These are phyloP conservation scores for Oxycera nigricornis DNA, from an alignment of 2,888 invertebrate genomes.

Conservation along the genomic window DNA sequence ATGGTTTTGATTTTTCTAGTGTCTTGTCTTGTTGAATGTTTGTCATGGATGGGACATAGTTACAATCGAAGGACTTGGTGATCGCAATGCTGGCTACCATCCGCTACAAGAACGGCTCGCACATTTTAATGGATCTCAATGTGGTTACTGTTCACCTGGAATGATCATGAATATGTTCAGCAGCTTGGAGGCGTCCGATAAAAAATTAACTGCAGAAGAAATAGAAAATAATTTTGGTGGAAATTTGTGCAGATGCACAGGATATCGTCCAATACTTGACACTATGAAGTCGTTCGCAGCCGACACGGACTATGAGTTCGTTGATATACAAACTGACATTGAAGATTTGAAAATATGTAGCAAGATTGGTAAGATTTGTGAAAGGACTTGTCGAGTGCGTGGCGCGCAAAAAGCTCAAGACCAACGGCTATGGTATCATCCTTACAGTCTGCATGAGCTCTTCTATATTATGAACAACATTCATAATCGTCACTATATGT, in stretches of 20 bases:
- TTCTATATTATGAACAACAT: constrained; percentile 65
- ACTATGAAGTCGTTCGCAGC: constrained; percentile 73
- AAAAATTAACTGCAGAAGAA: constrained; percentile 64
- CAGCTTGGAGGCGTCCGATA: constrained; percentile 61
- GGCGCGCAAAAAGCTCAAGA: not conserved
- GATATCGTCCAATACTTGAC: constrained; percentile 75
- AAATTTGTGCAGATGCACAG: constrained; percentile 77
- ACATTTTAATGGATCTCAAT: constrained; percentile 72
- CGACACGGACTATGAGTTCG: constrained; percentile 60
- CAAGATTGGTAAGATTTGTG: constrained; percentile 53
- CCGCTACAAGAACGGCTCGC: constrained; percentile 69
- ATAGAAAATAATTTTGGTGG: constrained; percentile 76
- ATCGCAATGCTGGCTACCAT: constrained; percentile 68
- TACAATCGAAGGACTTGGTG: constrained; percentile 74
- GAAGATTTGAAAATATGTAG: constrained; percentile 56
- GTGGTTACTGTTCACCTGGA: constrained; percentile 77
- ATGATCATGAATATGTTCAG: constrained; percentile 80
- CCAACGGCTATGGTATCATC: constrained; percentile 63
- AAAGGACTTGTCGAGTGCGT: constrained; percentile 41
- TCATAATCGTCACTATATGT: constrained; percentile 64
- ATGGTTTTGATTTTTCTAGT: constrained; percentile 41
- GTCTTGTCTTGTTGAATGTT: constrained; percentile 37
- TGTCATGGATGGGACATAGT: constrained; percentile 71
- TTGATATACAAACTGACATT: constrained; percentile 40
- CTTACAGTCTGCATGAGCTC: constrained; percentile 63